Evolutionary conservation across 2,797 vertebrate species (phyloP).

Genomic region (Parauchenoglanis punctatus): DNA sequence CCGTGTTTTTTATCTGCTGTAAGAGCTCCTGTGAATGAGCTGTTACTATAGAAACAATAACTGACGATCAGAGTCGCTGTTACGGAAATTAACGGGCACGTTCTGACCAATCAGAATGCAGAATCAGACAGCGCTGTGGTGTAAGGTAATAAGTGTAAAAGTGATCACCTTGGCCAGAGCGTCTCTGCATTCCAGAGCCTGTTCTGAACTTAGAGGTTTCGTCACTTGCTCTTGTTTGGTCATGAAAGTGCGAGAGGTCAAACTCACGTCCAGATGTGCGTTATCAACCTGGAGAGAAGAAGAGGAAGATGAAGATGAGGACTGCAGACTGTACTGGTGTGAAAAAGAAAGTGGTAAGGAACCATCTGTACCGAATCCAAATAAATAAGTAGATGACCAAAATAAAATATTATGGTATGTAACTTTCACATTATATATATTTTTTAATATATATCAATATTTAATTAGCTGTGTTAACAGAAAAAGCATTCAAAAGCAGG

Average conservation of each 20-base stretch:
- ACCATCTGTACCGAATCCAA: background rate
- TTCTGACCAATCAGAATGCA: background rate
- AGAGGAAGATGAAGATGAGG: background rate
- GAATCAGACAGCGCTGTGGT: background rate
- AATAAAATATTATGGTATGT: background rate
- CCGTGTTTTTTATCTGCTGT: background rate
- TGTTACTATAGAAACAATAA: background rate
- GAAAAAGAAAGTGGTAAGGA: background rate
- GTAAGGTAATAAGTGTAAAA: background rate
- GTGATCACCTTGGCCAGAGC: constrained; percentile 88
- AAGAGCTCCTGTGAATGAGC: background rate
- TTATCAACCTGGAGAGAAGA: constrained; percentile 75
- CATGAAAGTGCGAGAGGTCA: constrained; percentile 84
- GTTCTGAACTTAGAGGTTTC: constrained; percentile 80
- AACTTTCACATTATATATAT: too few relatives aligned
- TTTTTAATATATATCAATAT: background rate
- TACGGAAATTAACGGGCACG: background rate
- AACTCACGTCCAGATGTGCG: constrained; percentile 74
- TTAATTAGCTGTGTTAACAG: background rate
- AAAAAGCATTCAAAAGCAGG: background rate
- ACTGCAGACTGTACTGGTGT: background rate
- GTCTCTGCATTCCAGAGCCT: constrained; percentile 86
- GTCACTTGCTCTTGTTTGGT: constrained; percentile 84
- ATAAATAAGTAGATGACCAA: background rate
- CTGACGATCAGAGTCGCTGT: background rate